These are phyloP conservation scores for Cochlearius cochlearius DNA, from an alignment of 2,113 vertebrate species.

Conservation along the genomic window DNA sequence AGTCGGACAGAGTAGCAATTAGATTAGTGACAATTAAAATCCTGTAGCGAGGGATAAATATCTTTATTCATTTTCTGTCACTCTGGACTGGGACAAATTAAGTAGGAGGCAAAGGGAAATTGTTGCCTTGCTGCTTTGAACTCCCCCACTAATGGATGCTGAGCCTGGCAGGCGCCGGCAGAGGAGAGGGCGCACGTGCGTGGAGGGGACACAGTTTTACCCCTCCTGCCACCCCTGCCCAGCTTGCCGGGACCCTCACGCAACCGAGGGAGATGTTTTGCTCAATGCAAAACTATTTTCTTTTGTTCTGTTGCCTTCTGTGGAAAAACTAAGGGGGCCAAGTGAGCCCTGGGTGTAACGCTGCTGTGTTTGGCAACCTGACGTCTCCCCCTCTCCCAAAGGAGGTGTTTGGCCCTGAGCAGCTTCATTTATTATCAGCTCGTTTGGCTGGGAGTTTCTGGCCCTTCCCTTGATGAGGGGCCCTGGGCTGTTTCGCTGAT, in stretches of 20 bases:
- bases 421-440: not conserved
- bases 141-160: not conserved
- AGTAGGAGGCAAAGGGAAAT: conserved; percentile 46
- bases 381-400: not conserved
- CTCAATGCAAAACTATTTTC: not conserved
- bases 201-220: not conserved
- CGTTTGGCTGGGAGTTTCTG: not conserved
- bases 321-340: not conserved
- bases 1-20: conserved; percentile 69
- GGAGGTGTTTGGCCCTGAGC: not conserved
- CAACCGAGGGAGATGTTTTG: not conserved
- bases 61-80: conserved; percentile 60
- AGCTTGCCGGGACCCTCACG: not conserved
- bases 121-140: conserved; percentile 27
- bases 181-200: not conserved
- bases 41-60: conserved; percentile 67
- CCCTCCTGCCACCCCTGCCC: not conserved
- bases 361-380: not conserved
- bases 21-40: conserved; percentile 77
- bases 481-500: not conserved
- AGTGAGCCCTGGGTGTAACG: not conserved
- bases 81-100: conserved; percentile 43
- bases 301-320: not conserved
- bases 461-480: not conserved
- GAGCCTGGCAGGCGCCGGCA: not conserved